These are phyloP conservation scores for Sicus ferrugineus DNA, from an alignment of 2,888 invertebrate genomes.

Conservation along the genomic window DNA sequence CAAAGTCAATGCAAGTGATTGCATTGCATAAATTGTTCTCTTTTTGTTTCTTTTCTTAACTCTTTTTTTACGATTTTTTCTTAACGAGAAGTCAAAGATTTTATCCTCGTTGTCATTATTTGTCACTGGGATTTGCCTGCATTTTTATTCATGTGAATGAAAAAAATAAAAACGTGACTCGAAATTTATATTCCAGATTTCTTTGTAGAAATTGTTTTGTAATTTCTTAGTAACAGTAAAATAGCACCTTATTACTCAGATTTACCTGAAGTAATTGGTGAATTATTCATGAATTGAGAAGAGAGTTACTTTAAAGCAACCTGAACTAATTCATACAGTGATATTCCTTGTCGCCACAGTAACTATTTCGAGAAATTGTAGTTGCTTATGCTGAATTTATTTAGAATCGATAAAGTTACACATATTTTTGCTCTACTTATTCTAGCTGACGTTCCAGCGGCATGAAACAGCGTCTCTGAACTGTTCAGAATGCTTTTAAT, in stretches of 20 bases:
- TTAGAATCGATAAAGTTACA: neutral
- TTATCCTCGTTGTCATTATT: slow-evolving; percentile 2
- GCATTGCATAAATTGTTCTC: neutral
- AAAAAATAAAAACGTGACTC: slow-evolving; percentile 25
- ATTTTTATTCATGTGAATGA: slow-evolving; percentile 24
- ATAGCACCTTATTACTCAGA: neutral
- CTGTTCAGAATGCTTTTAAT: neutral
- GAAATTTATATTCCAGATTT: slow-evolving; percentile 2
- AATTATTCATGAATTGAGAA: too few relatives aligned
- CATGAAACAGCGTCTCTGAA: neutral
- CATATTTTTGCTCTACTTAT: neutral
- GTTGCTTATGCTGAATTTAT: neutral
- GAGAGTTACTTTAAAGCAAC: too few relatives aligned
- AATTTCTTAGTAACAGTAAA: neutral
- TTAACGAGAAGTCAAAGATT: neutral
- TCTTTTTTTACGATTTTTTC: neutral
- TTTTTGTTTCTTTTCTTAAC: neutral
- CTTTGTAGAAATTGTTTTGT: neutral
- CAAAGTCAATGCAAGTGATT: neutral
- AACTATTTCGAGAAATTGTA: neutral
- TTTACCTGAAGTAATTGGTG: neutral
- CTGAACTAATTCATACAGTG: too few relatives aligned
- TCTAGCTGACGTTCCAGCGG: neutral
- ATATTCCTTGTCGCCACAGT: too few relatives aligned
- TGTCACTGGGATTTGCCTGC: slow-evolving; percentile 15